Evolutionary conservation across 2,797 vertebrate species (phyloP).

Genomic region (Percopsis omiscomaycus): DNA sequence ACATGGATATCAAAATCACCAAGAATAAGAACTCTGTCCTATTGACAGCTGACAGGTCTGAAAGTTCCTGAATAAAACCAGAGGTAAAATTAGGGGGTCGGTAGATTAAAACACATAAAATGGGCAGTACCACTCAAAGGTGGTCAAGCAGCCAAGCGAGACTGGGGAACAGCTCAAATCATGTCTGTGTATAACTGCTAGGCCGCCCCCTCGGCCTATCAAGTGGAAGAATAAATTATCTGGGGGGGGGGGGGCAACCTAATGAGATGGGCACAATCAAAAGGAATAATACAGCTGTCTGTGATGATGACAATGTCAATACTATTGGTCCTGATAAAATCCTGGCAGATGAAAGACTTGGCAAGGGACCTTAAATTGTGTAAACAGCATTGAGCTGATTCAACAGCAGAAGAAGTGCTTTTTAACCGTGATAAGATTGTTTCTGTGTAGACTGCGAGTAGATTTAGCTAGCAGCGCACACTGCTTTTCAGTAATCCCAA

Average conservation of each 20-base stretch:
- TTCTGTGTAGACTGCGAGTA: neutral
- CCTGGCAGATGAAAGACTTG: constrained; percentile 17
- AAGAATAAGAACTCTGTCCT: neutral
- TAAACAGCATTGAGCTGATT: constrained; percentile 10
- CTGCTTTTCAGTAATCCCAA: constrained; percentile 11
- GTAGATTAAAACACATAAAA: constrained; percentile 6
- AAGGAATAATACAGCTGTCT: constrained; percentile 1
- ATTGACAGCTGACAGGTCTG: neutral
- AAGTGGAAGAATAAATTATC: neutral
- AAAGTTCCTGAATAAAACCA: neutral
- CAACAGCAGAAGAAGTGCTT: constrained; percentile 1
- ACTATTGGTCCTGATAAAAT: constrained; percentile 13
- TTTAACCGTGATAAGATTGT: constrained; percentile 8
- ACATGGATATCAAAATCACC: constrained; percentile 7
- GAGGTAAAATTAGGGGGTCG: constrained; percentile 1
- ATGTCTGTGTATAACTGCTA: neutral
- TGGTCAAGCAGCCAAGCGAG: neutral
- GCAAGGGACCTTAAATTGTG: constrained; percentile 4
- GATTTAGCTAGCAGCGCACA: neutral
- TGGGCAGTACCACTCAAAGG: constrained; percentile 3
- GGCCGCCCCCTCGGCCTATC: neutral
- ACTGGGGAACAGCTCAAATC: constrained; percentile 2
- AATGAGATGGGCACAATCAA: constrained; percentile 8
- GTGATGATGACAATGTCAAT: constrained; percentile 5
- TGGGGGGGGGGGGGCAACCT: neutral